Percentiles rank a stretch among this genome's conserved stretches.
Evolutionary conservation across 2,797 vertebrate species (phyloP).

Genomic region (Pangasius macronema): DNA sequence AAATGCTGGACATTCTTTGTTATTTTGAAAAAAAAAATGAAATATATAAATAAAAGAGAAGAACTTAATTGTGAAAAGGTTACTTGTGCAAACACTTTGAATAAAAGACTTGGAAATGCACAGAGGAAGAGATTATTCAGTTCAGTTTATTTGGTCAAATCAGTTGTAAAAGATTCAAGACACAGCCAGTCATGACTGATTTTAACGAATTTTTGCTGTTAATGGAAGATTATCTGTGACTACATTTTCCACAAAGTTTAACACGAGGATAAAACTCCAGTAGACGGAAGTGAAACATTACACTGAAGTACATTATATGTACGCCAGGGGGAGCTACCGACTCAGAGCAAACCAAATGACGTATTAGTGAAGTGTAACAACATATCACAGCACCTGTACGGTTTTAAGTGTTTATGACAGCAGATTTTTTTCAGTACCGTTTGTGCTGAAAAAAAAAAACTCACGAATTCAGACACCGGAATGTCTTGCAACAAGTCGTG

Average conservation of each 20-base stretch:
- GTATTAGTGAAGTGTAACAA: background rate
- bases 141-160: background rate
- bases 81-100: background rate
- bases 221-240: background rate
- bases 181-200: background rate
- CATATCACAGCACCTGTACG: background rate
- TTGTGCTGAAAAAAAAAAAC: background rate
- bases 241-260: background rate
- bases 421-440: background rate
- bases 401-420: background rate
- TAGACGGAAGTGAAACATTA: background rate
- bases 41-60: constrained; percentile 43
- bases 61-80: background rate
- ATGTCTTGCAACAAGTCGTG: background rate
- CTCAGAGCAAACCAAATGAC: background rate
- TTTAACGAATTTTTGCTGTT: background rate
- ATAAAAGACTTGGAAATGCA: background rate
- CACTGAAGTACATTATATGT: background rate
- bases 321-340: background rate
- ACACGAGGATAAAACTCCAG: background rate
- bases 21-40: constrained; percentile 52
- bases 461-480: background rate
- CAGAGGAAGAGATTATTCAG: background rate
- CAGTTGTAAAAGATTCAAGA: background rate
- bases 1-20: constrained; percentile 36